Percentiles rank a stretch among this genome's conserved stretches.
These are phyloP conservation scores for Willisornis vidua DNA, from an alignment of 2,113 vertebrate species.

Conservation along the genomic window DNA sequence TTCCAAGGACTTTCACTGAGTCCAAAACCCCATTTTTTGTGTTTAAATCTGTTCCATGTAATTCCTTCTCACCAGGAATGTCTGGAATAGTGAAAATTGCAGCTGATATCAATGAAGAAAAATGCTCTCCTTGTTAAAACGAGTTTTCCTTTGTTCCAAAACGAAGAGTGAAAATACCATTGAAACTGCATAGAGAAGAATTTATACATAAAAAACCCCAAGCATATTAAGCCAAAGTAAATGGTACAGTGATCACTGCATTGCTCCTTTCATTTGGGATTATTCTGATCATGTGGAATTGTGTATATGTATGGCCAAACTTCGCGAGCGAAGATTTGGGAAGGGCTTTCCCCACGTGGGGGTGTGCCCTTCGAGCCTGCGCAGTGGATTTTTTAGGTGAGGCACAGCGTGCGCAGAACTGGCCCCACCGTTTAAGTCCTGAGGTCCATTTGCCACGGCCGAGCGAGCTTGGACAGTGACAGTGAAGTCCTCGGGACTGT, in stretches of 20 bases:
- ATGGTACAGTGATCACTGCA: neutral
- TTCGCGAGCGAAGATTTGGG: too few relatives aligned
- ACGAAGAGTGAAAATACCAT: neutral
- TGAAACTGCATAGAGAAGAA: neutral
- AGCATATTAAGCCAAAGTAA: neutral
- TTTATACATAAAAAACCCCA: neutral
- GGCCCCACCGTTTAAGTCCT: too few relatives aligned
- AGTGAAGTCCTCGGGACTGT: too few relatives aligned
- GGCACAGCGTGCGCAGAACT: too few relatives aligned
- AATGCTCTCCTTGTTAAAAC: neutral
- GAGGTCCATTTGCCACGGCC: too few relatives aligned
- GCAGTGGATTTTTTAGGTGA: too few relatives aligned
- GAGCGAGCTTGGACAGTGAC: too few relatives aligned
- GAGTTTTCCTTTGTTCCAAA: neutral
- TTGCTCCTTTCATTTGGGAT: neutral
- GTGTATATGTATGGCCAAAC: too few relatives aligned
- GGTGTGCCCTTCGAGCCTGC: too few relatives aligned
- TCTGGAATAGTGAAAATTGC: neutral
- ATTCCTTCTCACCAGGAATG: neutral
- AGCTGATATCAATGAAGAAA: neutral
- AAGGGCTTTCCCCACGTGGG: too few relatives aligned
- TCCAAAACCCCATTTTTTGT: neutral
- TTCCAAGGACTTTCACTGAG: neutral
- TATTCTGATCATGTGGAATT: neutral
- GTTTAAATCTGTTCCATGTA: neutral